A percentile compares a stretch with the other conserved stretches of the same genome.
Evolutionary conservation across 2,888 invertebrate genomes (phyloP).

Genomic region (Pyrrhia umbra): DNA sequence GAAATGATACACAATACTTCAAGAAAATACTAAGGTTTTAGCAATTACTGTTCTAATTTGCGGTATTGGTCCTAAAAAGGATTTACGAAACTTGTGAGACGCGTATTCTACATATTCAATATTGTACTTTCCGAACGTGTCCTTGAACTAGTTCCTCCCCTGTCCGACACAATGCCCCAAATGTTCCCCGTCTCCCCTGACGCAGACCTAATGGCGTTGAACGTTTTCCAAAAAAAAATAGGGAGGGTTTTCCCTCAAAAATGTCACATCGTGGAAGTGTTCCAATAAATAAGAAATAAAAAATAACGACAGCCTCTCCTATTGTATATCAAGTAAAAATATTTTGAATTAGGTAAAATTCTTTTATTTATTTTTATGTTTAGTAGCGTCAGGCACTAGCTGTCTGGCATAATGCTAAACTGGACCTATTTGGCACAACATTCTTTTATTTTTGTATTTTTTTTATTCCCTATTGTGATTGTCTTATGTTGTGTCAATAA

Average conservation of each 20-base stretch:
- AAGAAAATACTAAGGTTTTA: too few species aligned
- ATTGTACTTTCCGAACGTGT: constrained; percentile 36
- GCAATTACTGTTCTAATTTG: too few species aligned
- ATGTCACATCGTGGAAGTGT: constrained; percentile 43
- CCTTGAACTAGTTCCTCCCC: constrained; percentile 58
- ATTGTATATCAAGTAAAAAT: constrained; percentile 13
- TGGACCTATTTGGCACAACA: too few species aligned
- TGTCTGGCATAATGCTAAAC: too few species aligned
- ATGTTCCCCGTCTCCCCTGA: constrained; percentile 48
- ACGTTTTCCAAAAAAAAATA: constrained; percentile 30
- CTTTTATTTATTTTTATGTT: too few species aligned
- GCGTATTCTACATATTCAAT: constrained; percentile 25
- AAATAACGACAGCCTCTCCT: constrained; percentile 5
- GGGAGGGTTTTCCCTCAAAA: constrained; percentile 33
- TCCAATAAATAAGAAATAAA: constrained; percentile 37
- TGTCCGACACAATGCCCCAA: constrained; percentile 52
- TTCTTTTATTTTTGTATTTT: too few species aligned
- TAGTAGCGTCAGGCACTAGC: too few species aligned
- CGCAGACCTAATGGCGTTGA: constrained; percentile 55
- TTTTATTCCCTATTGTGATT: too few species aligned
- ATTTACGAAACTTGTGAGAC: constrained; percentile 4
- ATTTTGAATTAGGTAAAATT: too few species aligned
- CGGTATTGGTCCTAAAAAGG: background rate
- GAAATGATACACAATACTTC: too few species aligned
- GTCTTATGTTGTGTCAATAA: too few species aligned